Percentiles rank a stretch among this genome's conserved stretches.
phyloP scores from a whole-genome alignment of 2,888 invertebrate species.

The Vesta saturnalis region DNA sequence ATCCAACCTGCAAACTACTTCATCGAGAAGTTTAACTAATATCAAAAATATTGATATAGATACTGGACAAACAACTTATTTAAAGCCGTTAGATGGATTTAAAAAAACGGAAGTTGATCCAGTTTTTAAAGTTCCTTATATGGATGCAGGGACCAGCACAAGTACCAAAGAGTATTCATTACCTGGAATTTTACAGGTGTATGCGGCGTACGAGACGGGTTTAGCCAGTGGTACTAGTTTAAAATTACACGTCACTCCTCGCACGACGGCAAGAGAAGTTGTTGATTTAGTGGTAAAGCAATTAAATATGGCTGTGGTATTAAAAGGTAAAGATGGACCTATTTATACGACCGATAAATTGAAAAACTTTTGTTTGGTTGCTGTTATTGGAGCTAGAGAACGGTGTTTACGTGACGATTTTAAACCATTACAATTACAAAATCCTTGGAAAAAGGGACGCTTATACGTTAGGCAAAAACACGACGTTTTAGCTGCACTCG shows the following conservation, averaged over 20 bases:
- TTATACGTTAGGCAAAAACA: constrained; percentile 93
- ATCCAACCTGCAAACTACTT: constrained; percentile 55
- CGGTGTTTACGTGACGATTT: constrained; percentile 94
- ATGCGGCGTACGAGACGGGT: constrained; percentile 96
- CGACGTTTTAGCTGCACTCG: constrained; percentile 86
- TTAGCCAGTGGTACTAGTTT: constrained; percentile 92
- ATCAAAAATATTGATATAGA: constrained; percentile 51
- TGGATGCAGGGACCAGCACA: constrained; percentile 44
- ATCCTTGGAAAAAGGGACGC: constrained; percentile 95
- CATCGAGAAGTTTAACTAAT: constrained; percentile 61
- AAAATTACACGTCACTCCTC: constrained; percentile 90
- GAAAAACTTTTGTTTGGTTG: constrained; percentile 91
- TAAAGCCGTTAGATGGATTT: constrained; percentile 49
- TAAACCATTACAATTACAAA: constrained; percentile 90
- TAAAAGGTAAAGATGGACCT: constrained; percentile 87
- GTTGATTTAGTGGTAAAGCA: constrained; percentile 96
- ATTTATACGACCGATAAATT: constrained; percentile 85
- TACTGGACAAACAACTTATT: constrained; percentile 46
- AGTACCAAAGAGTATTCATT: constrained; percentile 52
- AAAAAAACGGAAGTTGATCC: constrained; percentile 48
- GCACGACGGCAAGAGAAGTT: constrained; percentile 94
- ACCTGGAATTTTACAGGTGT: constrained; percentile 74
- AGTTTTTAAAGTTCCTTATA: constrained; percentile 53
- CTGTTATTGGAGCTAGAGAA: constrained; percentile 94
- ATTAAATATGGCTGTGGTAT: constrained; percentile 90